Percentiles rank a stretch among this genome's conserved stretches.
Conservation (phyloP, 1,140 invertebrate species). For the Platyscapa corneri region DNA sequence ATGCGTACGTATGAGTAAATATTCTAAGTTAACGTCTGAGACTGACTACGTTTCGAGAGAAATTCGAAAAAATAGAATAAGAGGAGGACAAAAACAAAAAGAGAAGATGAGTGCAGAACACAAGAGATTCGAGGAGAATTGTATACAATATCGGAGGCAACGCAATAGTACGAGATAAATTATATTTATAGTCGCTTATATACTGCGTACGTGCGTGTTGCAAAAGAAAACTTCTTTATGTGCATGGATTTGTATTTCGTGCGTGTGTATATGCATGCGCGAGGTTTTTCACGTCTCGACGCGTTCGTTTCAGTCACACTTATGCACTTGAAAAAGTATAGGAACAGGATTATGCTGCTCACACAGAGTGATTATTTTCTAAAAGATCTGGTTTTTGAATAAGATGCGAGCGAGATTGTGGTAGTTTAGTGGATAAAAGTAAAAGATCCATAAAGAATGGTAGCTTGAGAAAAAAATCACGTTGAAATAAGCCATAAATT, state of each 20-base stretch:
- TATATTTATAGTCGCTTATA: slow-evolving; percentile 50
- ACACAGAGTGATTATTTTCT: background rate
- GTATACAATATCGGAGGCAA: slow-evolving; percentile 11
- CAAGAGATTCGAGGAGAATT: slow-evolving; percentile 8
- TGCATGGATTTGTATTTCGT: background rate
- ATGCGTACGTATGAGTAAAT: background rate
- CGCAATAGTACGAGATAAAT: slow-evolving; percentile 51
- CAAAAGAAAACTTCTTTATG: slow-evolving; percentile 14
- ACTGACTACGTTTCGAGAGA: background rate
- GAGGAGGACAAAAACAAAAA: background rate
- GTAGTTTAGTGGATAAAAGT: background rate
- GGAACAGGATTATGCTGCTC: background rate
- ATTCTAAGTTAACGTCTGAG: background rate
- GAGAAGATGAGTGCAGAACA: background rate
- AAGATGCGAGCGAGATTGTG: background rate
- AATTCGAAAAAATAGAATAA: background rate
- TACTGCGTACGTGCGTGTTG: slow-evolving; percentile 5
- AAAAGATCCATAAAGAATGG: background rate
- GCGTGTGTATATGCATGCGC: background rate
- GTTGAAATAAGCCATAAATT: background rate
- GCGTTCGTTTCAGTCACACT: background rate
- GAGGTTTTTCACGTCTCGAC: background rate
- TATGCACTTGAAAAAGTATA: background rate
- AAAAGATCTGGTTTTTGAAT: background rate
- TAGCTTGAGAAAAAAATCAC: background rate